Evolutionary conservation across 2,888 invertebrate species (phyloP), one percentile per base, ranked within the genome.

Genomic region (Nebria salina): DNA sequence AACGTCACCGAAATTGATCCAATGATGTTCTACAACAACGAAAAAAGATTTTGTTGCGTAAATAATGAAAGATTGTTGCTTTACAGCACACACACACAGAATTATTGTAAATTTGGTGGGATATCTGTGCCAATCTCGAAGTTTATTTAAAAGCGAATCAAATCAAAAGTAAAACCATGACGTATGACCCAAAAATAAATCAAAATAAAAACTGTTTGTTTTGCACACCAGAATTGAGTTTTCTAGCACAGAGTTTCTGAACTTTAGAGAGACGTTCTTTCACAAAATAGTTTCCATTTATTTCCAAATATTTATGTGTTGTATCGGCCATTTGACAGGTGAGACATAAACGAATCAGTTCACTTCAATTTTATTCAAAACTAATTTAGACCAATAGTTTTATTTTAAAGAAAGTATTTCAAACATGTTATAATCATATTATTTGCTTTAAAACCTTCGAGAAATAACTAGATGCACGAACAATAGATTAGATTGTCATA

Each of bases 261-360:
- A 73, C 25, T 78, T 78, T 78, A 78, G 74, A 74, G 78, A 80
- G 75, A 75, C 75, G 68, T 80, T 70, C 64, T 80, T 80, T 75
- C 20, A 80, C 75, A 75, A 54, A 54, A 73, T 75, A 80, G 74
- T 80, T 80, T 70, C 80, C 75, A 80, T 72, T 80, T 80, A 72
- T 80, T 80, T 68, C 75, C 80, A 80, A 75, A 80, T 80, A 80
- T 80, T 80, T 80, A 72, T 75, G 72, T 80, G 65, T 68, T 80
- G 70, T 75, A 75, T 75, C 75, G 80, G 75, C 80, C 80, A 75
- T 75, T 75, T 75, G 75, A 80, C 80, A 80, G 80, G 80, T 80
- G 80, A 80, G 80, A 80, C 75, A 75, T 80, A 75, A 68, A 75
- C 75, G 80, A 75, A 75, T 80, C 80, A 74, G 70, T 70, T 70